These are phyloP conservation scores for Drosophila lacertosa DNA, from an alignment of 1,140 invertebrate genomes.

Conservation along the genomic window DNA sequence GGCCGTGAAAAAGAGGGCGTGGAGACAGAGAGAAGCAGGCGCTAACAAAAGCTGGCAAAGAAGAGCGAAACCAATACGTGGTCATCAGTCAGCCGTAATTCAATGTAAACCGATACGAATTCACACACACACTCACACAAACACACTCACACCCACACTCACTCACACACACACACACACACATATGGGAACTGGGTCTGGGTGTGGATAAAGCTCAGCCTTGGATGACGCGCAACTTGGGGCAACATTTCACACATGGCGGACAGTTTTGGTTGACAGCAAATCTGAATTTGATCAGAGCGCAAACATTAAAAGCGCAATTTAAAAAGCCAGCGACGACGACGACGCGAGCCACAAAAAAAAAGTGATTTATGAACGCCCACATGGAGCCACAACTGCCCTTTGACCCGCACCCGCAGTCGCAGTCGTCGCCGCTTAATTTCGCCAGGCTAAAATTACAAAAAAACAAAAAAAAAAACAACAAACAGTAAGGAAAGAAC, in stretches of 20 bases:
- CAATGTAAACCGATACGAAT: constrained; percentile 68
- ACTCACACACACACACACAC: constrained; percentile 10
- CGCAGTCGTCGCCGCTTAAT: constrained; percentile 16
- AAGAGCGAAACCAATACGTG: constrained; percentile 52
- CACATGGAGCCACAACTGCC: constrained; percentile 37
- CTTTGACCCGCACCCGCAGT: constrained; percentile 13
- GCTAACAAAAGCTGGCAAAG: constrained; percentile 22
- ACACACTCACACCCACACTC: constrained; percentile 64
- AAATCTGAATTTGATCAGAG: constrained; percentile 74
- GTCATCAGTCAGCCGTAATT: constrained; percentile 75
- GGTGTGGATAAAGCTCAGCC: not conserved
- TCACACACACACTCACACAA: constrained; percentile 10
- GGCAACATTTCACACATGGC: constrained; percentile 31
- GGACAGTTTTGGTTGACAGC: constrained; percentile 71
- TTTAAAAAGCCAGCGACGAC: constrained; percentile 56
- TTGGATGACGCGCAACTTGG: constrained; percentile 25
- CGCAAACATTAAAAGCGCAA: constrained; percentile 56
- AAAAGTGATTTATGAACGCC: constrained; percentile 73
- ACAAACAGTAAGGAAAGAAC: not conserved
- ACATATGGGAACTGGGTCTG: constrained; percentile 12
- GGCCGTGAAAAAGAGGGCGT: not conserved
- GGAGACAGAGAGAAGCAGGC: constrained; percentile 3
- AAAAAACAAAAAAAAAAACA: constrained; percentile 26
- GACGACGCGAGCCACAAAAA: too few relatives aligned
- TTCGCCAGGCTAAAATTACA: constrained; percentile 45